These are phyloP conservation scores for Meloidogyne chitwoodi DNA, from an alignment of 1,140 invertebrate genomes.

Conservation along the genomic window DNA sequence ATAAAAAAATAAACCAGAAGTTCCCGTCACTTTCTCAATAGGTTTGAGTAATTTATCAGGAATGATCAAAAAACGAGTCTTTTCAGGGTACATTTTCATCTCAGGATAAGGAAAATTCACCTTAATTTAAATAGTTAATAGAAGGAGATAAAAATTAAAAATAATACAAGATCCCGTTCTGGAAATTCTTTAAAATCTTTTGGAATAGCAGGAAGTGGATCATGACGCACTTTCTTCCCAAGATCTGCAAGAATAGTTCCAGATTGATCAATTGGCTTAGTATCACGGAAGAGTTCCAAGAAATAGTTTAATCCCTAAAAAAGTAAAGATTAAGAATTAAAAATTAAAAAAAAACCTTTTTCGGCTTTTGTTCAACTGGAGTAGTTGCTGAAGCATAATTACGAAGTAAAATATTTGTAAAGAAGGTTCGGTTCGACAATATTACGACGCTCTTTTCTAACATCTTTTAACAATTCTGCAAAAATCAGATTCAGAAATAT, in stretches of 20 bases:
- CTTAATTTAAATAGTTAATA: conserved; percentile 28
- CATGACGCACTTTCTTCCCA: conserved; percentile 50
- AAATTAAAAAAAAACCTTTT: background rate
- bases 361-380: background rate
- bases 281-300: background rate
- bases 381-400: background rate
- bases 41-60: conserved; percentile 57
- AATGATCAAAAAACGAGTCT: conserved; percentile 51
- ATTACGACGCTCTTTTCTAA: background rate
- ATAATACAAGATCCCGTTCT: conserved; percentile 54
- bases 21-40: conserved; percentile 57
- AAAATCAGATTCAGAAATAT: no score
- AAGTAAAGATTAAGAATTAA: background rate
- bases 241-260: conserved; percentile 55
- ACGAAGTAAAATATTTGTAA: background rate
- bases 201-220: conserved; percentile 50
- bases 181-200: conserved; percentile 57
- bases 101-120: conserved; percentile 57
- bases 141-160: background rate
- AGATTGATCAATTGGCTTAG: conserved; percentile 25
- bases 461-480: background rate
- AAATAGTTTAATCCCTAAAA: background rate
- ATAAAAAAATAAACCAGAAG: conserved; percentile 44
- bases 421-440: background rate
- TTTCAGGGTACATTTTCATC: conserved; percentile 52